Evolutionary conservation across 2,888 invertebrate genomes (phyloP).

Genomic region (Protodeltote pygarga): DNA sequence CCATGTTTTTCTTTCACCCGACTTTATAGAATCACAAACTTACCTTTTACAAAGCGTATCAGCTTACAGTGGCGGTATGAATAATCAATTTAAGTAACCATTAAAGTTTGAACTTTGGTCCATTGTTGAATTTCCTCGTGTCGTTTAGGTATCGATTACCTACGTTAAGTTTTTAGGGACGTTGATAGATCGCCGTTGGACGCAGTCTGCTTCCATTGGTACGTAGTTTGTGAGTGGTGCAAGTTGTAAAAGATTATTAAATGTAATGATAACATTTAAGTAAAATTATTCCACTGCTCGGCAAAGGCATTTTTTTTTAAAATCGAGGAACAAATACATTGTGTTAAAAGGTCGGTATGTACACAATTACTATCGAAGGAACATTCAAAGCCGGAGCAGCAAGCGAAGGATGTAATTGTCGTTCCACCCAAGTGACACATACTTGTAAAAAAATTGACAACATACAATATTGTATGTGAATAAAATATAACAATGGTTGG

Average conservation of each 20-base stretch:
- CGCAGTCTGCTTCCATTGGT: constrained; percentile 64
- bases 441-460: no score
- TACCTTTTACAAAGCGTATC: background rate
- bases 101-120: constrained; percentile 52
- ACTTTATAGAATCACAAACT: background rate
- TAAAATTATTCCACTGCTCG: no score
- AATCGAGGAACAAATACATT: no score
- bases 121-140: constrained; percentile 50
- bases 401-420: no score
- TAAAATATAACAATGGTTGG: no score
- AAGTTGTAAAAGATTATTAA: constrained; percentile 10
- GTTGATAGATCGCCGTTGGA: constrained; percentile 72
- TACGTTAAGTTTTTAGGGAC: constrained; percentile 69
- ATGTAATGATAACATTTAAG: background rate
- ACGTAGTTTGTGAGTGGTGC: constrained; percentile 32
- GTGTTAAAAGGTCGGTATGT: no score
- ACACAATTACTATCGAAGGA: no score
- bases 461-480: no score
- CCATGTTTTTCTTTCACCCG: no score
- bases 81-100: constrained; percentile 30
- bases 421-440: no score
- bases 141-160: constrained; percentile 74
- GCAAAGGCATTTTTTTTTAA: no score
- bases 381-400: no score
- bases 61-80: constrained; percentile 12